Base-by-base conservation (phyloP, 2,113 vertebrate species). In the Rafetus swinhoei region DNA sequence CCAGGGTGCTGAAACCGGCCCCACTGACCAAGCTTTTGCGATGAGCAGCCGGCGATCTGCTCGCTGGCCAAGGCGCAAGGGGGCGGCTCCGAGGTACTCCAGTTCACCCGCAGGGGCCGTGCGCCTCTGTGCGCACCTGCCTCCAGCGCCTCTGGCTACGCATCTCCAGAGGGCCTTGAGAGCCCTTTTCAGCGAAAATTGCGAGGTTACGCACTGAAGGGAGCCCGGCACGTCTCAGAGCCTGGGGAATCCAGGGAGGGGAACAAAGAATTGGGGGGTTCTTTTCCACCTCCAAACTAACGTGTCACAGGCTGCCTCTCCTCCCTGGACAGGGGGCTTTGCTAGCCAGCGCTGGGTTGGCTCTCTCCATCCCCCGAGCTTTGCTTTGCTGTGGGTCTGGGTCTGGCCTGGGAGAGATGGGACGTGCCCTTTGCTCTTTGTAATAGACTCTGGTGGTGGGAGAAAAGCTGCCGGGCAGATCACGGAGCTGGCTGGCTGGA, bases 1-100 rank as follows among this genome's bases (percentile, higher is more conserved):
- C 57, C 0, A 0, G 27, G 53, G 76, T 7, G 0, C 19, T 60
- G 65, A 86, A 82, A 35, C 0, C 8, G 29, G 81, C 65, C 27
- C 39, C 74, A 29, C 18, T 81, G 53, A 50, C 24, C 3, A 6
- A 1, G 56, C 35, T 12, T 52, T 21, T 21, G 7, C 39, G 39
- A 45, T 45, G 35, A 35, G 24, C 76, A 25, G 59, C 25, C 0
- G 24, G 12, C 10, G 25, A 25, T 10, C 5, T 59, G 24, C 59
- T 13, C 24, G 59, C 25, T 25, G 59, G 25, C 60, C 60, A 62
- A 15, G 59, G 25, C 25, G 59, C 25, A 5, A 2, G 25, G 10
- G 59, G 59, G 25, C 1, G 24, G 25, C 59, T 27, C 1, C 3
- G 59, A 27, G 59, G 57, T 18, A 18, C n/a, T n/a, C 60, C 27